Evolutionary conservation across 1,140 invertebrate species (phyloP), one percentile per base, ranked within the genome.

Genomic region (Drosophila trapezifrons): DNA sequence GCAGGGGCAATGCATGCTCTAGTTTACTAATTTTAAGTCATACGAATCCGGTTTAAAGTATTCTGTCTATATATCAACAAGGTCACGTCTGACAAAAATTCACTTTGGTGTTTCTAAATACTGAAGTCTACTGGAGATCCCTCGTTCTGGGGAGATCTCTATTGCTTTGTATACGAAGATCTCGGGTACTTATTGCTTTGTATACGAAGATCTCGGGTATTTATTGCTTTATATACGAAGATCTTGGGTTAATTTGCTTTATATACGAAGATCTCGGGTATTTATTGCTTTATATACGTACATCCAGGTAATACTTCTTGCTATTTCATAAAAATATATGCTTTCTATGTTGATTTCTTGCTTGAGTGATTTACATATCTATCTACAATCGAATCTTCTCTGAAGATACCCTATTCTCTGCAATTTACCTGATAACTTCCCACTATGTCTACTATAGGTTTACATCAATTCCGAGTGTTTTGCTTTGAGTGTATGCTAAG

Each of bases 31-130:
- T 55, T 78, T 56, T 78, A 71, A 78, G 45, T 66, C 63, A 37
- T 73, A 62, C 54, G 76, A 65, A 78, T 71, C 45, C 60, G 40
- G 59, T 20, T 43, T 79, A 76, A 83, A 83, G 76, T 83, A 76
- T 56, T 79, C 15, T 65, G 71, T 75, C 63, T 80, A 64, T 66
- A 27, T 70, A 46, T 75, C 65, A 78, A 82, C 38, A 83, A 83
- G 70, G 64, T 78, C 55, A 78, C 62, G 67, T 60, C 69, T 66
- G 58, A 57, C 45, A 62, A 54, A 72, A 76, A 73, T 87, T 79
- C 83, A 86, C 78, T 82, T 87, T 82, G 82, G 75, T 86, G 76
- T 82, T 73, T 47, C 60, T 57, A 86, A 52, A 87, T 85, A 85
- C 82, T 85, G 74, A 58, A 75, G 54, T 69, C 65, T 42, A 32